Base-by-base conservation (phyloP, 2,797 vertebrate species). In the Catostomus latipinnis region DNA sequence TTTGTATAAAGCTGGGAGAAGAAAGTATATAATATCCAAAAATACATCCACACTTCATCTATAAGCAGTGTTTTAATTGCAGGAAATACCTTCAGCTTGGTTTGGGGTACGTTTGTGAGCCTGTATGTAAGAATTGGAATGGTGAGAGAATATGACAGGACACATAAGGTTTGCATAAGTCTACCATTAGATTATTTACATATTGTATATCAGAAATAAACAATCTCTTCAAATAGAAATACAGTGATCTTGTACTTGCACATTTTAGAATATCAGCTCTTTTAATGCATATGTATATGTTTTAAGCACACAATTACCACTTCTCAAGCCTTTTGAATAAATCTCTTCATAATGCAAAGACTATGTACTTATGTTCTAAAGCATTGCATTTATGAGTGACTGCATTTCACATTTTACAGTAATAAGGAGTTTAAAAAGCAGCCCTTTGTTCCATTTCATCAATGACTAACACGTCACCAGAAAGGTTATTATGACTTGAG, bases 391-490 rank as follows among this genome's bases (percentile, higher is more conserved):
- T 75, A 65, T 72, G 65, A 72, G 65, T 60, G 48, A 69, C 65
- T 77, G 34, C 76, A 68, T 71, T 57, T 8, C 82, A 58, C 62
- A 54, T 78, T 63, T 83, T 58, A 57, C 69, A 58, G 56, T 34
- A 80, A 70, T 83, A 82, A 80, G 83, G 22, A 83, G 78, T 74
- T 76, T 50, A 83, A 87, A 86, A 84, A 76, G 61, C 81, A 78
- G 69, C 65, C 62, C 14, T 74, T 73, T 80, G 74, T 86, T 82
- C 75, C 77, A 66, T 78, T 75, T 79, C 54, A 68, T 77, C 63
- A 61, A 70, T 84, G 80, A 88, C 81, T 86, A 83, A 82, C 85
- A 79, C 80, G 80, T 83, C 67, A 85, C 85, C 82, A 85, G 85
- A 80, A 83, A 80, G 77, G 74, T 73, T 85, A 87, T 86, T 85